A percentile compares a stretch with the other conserved stretches of the same genome.
phyloP scores from a whole-genome alignment of 2,113 vertebrate genomes.

The Passer domesticus region DNA sequence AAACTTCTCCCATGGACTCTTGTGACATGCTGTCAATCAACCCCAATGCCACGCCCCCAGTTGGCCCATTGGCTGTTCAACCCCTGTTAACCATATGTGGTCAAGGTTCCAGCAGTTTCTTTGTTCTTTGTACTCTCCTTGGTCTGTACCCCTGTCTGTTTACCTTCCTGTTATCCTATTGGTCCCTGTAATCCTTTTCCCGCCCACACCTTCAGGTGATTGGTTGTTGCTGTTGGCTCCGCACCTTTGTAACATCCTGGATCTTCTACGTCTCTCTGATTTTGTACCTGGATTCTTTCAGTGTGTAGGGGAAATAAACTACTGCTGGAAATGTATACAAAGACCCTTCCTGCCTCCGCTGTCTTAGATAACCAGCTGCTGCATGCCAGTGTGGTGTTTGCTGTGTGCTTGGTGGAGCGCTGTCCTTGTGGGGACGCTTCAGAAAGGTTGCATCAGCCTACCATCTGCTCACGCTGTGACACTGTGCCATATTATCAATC shows the following conservation, averaged over 20 bases:
- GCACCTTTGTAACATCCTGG: background rate
- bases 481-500: background rate
- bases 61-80: background rate
- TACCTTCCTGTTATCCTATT: background rate
- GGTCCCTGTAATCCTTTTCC: background rate
- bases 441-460: background rate
- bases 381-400: background rate
- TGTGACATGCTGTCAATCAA: background rate
- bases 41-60: background rate
- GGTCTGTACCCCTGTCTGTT: background rate
- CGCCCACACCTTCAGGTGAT: background rate
- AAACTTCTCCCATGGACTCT: background rate
- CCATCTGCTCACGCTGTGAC: background rate
- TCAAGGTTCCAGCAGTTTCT: no score
- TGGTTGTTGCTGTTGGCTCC: background rate
- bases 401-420: background rate
- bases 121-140: background rate
- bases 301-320: rapidly evolving
- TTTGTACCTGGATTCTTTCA: background rate
- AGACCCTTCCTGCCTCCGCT: background rate
- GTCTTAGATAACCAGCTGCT: background rate
- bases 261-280: background rate
- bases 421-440: background rate
- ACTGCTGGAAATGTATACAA: background rate
- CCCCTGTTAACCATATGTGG: background rate